Conservation (phyloP, 2,797 vertebrate genomes). For the Loris lydekkerianus region DNA sequence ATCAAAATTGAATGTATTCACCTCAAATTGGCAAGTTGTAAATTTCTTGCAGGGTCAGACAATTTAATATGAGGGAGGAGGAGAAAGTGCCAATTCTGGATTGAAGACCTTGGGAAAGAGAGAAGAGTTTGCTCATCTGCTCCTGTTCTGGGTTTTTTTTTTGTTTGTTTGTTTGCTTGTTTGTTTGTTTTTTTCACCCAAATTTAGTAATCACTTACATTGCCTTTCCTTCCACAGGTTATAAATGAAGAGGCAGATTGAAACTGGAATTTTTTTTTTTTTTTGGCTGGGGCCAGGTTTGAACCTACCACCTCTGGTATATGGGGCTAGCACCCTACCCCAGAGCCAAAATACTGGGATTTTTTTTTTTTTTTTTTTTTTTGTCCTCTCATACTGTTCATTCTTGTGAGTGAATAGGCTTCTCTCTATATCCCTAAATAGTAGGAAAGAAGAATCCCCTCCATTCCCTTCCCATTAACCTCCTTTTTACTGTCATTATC, state of each 20-base stretch:
- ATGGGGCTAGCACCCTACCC: no score
- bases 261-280: neutral
- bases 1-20: neutral
- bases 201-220: neutral
- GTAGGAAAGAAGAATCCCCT: constrained; percentile 5
- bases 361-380: neutral
- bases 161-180: no score
- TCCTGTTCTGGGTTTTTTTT: neutral
- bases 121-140: neutral
- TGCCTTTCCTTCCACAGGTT: neutral
- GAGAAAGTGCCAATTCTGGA: neutral
- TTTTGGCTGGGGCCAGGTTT: no score
- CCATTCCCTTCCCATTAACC: neutral
- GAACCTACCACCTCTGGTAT: no score
- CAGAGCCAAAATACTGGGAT: neutral
- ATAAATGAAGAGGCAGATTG: neutral
- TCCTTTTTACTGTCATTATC: neutral
- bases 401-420: neutral
- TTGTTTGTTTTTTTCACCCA: neutral
- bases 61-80: neutral
- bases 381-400: neutral
- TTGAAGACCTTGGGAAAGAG: neutral
- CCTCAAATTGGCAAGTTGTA: neutral
- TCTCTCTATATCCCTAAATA: neutral
- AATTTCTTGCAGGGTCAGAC: neutral